Base-by-base conservation (phyloP, 2,113 vertebrate species). In the Psammodynastes pulverulentus region DNA sequence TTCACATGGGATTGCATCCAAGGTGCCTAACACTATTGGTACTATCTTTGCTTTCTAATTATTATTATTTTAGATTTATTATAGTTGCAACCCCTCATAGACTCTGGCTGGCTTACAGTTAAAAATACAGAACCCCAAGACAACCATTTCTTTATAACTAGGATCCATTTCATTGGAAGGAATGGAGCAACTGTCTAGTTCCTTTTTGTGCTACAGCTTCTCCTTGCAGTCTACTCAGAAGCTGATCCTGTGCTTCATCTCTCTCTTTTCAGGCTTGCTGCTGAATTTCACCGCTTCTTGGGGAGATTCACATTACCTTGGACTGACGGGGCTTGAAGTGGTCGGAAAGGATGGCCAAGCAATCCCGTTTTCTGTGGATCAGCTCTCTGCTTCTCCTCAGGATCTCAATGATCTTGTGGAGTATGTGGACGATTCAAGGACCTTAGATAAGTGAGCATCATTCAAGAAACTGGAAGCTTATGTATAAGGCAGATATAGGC, bases 221-320 rank as follows among this genome's bases (percentile, higher is more conserved):
- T 9, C 34, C 72, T 43, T 21, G 72, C 34, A 19, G 72, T 79
- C 67, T 79, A 7, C n/a, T 79, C 12, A 2, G 53, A 21, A 24
- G 45, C 52, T 49, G 53, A 86, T 4, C 1, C 7, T 39, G 4
- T 46, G 9, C 19, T 5, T 0, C 5, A 2, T 56, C 23, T 49
- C n/a, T 45, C 13, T 48, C 43, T 91, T 87, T 2, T 93, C 2
- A 99, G 99, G 97, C 94, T 97, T 99, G 90, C 98, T 98, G 23
- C 95, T 99, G 93, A 98, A 98, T 92, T 97, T 99, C 92, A 96
- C 97, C 1, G 93, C 97, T 89, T 99, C 99, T 0, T 99, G 99
- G 99, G 99, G 99, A 1, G 99, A 99, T 94, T 95, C 94, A 46
- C 98, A 99, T 93, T 99, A 98, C 96, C 95, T 99, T 92, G 99